These are phyloP conservation scores for Hyles euphorbiae DNA, from an alignment of 1,140 invertebrate genomes.

Conservation along the genomic window DNA sequence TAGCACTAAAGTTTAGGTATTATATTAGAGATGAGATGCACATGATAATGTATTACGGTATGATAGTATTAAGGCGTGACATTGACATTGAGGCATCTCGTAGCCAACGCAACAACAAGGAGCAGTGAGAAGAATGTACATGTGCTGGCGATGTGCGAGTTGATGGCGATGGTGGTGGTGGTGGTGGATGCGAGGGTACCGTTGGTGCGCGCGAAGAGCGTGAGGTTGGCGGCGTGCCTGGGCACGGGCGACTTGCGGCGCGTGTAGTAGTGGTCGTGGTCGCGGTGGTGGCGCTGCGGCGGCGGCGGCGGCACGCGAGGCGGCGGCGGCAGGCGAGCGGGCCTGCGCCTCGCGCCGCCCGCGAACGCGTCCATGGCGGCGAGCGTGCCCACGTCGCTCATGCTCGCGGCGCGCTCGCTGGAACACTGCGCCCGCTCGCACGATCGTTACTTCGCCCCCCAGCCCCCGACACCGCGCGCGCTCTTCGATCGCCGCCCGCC, in stretches of 20 bases:
- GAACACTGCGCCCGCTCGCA: constrained; percentile 75
- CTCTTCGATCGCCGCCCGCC: constrained; percentile 70
- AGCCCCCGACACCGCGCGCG: constrained; percentile 54
- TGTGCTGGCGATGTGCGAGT: constrained; percentile 13
- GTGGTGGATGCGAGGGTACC: constrained; percentile 44
- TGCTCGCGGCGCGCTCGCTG: constrained; percentile 72
- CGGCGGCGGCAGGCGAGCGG: constrained; percentile 64
- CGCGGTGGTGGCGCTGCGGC: constrained; percentile 64
- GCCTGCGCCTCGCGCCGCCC: constrained; percentile 68
- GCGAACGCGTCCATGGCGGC: constrained; percentile 73
- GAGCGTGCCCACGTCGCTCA: constrained; percentile 71
- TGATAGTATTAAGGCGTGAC: constrained; percentile 33
- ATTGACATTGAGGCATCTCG: constrained; percentile 40
- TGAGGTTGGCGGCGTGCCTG: constrained; percentile 57
- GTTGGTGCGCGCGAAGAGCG: constrained; percentile 62
- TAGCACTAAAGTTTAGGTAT: not conserved
- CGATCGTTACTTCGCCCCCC: constrained; percentile 66
- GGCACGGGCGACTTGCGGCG: constrained; percentile 68
- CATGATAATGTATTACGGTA: constrained; percentile 3
- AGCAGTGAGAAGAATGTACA: constrained; percentile 1
- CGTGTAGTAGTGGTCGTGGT: constrained; percentile 68
- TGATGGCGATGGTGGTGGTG: constrained; percentile 17
- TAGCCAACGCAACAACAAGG: constrained; percentile 13
- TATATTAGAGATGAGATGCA: not conserved
- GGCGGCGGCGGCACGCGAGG: constrained; percentile 71